These are phyloP conservation scores for Cheirogaleus medius DNA, from an alignment of 2,113 vertebrate genomes.

Conservation along the genomic window DNA sequence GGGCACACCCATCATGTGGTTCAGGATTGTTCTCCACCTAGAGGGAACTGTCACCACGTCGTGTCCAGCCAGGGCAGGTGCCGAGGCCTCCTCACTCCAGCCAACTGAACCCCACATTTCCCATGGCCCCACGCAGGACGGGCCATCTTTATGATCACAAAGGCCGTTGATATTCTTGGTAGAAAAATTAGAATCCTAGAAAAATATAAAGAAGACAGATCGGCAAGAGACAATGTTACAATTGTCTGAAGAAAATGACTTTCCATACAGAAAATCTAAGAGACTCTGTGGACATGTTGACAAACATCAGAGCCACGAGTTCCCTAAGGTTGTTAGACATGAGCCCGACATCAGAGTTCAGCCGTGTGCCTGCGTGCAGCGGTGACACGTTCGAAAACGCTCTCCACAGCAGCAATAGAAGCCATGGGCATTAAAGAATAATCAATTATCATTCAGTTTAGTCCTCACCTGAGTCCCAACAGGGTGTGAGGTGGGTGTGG, in stretches of 20 bases:
- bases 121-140: background rate
- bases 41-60: too few species aligned
- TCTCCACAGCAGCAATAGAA: background rate
- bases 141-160: background rate
- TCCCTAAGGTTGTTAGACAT: background rate
- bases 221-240: background rate
- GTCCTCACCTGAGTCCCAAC: background rate
- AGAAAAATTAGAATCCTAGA: background rate
- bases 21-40: background rate
- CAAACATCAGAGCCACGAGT: background rate
- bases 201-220: background rate
- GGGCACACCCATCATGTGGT: rapidly evolving
- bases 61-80: rapidly evolving
- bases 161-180: background rate
- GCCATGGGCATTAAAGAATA: background rate
- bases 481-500: too few species aligned
- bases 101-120: too few species aligned
- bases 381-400: background rate
- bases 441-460: background rate
- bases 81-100: background rate
- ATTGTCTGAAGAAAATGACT: background rate
- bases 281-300: too few species aligned
- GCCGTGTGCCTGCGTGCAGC: rapidly evolving
- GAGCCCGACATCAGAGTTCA: background rate
- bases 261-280: background rate